Conservation (phyloP, 2,113 vertebrate genomes). For the Oncorhynchus masou region DNA sequence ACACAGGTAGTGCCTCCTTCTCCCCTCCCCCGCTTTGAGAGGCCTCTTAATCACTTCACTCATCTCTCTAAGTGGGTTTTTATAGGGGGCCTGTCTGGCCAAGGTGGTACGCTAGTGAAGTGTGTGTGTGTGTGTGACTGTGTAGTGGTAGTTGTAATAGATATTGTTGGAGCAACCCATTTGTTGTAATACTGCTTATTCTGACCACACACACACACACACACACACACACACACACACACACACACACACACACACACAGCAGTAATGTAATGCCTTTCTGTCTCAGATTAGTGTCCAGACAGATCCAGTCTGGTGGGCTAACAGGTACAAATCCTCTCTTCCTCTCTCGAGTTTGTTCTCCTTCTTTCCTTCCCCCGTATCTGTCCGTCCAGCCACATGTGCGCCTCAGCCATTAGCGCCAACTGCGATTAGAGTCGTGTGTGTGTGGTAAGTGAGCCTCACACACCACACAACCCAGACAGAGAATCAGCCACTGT, state of each 20-base stretch:
- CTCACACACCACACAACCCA: slow-evolving; percentile 52
- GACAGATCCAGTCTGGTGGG: slow-evolving; percentile 3
- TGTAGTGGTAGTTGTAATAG: not conserved
- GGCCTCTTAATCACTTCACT: slow-evolving; percentile 73
- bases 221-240: not conserved
- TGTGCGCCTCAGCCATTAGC: slow-evolving; percentile 2
- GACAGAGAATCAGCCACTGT: slow-evolving; percentile 63
- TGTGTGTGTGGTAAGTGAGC: slow-evolving; percentile 55
- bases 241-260: not conserved
- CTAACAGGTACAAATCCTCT: slow-evolving; percentile 10
- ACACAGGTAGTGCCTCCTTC: not conserved
- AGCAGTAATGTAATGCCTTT: not conserved
- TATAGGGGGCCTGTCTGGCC: slow-evolving; percentile 76
- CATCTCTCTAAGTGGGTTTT: slow-evolving; percentile 78
- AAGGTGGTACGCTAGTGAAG: slow-evolving; percentile 67
- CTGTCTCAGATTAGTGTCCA: slow-evolving; percentile 3
- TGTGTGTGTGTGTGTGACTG: slow-evolving; percentile 58
- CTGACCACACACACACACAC: not conserved
- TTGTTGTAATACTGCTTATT: too few species aligned
- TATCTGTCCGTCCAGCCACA: not conserved
- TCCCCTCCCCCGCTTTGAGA: slow-evolving; percentile 61
- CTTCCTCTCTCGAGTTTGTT: not conserved
- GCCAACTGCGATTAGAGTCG: slow-evolving; percentile 25
- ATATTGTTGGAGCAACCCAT: too few species aligned
- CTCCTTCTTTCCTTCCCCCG: not conserved